phyloP scores from a whole-genome alignment of 2,113 vertebrate genomes.

The Pseudonaja textilis region DNA sequence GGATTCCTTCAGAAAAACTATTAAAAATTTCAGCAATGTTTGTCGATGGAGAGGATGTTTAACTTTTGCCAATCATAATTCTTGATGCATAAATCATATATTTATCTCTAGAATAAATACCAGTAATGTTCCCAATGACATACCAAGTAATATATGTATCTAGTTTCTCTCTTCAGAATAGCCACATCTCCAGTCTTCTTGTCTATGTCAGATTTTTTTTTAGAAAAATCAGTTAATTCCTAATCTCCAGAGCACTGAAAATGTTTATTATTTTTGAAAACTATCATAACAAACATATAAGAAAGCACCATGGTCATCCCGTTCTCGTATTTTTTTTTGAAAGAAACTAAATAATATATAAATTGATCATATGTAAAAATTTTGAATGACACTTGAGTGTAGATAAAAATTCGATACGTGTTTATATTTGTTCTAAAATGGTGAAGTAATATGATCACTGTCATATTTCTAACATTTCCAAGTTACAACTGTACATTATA shows the following conservation, averaged over 20 bases:
- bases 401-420: neutral
- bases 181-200: slow-evolving; percentile 87
- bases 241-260: rapidly evolving
- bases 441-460: neutral
- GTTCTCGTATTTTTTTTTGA: neutral
- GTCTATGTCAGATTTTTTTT: slow-evolving; percentile 52
- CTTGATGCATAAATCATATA: neutral
- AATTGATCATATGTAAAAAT: neutral
- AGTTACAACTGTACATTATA: neutral
- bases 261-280: neutral
- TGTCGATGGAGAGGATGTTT: neutral
- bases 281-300: neutral
- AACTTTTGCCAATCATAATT: neutral
- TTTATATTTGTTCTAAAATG: neutral
- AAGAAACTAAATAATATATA: neutral
- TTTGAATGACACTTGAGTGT: neutral
- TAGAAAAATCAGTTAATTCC: neutral
- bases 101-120: neutral
- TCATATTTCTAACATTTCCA: neutral
- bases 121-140: slow-evolving; percentile 44
- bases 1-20: neutral
- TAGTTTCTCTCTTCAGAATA: slow-evolving; percentile 73
- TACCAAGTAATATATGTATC: slow-evolving; percentile 93
- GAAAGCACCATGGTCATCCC: neutral
- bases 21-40: neutral